phyloP scores from a whole-genome alignment of 2,797 vertebrate species.

The Hippopotamyrus pictus region DNA sequence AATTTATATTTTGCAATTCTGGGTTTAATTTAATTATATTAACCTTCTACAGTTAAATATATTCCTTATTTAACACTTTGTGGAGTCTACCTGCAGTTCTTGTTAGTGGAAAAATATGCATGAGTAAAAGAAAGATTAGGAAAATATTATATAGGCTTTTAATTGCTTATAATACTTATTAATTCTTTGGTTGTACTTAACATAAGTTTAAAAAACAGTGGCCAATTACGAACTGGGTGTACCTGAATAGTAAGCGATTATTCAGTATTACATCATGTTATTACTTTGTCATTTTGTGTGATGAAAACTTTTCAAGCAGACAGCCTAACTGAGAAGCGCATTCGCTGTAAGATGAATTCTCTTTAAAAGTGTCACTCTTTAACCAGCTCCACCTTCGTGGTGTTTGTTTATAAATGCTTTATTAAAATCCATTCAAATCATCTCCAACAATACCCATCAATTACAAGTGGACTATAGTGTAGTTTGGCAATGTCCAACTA shows the following conservation, averaged over 20 bases:
- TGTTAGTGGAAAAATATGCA: neutral
- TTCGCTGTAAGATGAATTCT: neutral
- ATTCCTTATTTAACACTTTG: neutral
- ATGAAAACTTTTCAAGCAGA: neutral
- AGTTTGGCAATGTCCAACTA: neutral
- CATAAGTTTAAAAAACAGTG: neutral
- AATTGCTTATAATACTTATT: neutral
- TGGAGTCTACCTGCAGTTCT: neutral
- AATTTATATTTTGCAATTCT: neutral
- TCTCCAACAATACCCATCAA: neutral
- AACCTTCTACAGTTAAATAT: neutral
- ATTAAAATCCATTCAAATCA: neutral
- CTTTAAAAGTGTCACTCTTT: neutral
- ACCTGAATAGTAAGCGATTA: neutral
- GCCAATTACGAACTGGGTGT: neutral
- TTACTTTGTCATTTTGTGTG: neutral
- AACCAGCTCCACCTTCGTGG: neutral
- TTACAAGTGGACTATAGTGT: neutral
- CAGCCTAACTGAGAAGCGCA: neutral
- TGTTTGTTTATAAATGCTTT: neutral
- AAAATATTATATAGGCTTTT: neutral
- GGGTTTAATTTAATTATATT: neutral
- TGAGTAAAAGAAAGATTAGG: neutral
- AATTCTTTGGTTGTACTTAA: neutral
- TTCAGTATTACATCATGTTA: neutral